Conservation (phyloP, 2,797 vertebrate genomes). For the Sphenopsis melanotis region DNA sequence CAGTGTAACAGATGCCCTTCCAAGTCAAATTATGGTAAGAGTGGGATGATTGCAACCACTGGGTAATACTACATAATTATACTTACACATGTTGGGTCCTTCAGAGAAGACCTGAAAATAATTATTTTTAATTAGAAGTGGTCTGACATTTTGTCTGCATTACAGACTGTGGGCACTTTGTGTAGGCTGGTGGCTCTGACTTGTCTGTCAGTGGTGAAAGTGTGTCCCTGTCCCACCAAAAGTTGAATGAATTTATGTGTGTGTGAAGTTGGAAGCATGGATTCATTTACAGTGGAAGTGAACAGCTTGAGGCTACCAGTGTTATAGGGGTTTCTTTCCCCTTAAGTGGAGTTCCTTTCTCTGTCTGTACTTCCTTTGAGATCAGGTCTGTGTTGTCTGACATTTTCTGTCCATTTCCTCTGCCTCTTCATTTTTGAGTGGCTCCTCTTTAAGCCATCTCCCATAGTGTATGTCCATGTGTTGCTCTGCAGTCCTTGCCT, state of each 20-base stretch:
- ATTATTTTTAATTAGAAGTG: slow-evolving; percentile 18
- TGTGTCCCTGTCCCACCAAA: not conserved
- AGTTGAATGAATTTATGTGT: not conserved
- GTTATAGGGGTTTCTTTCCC: fast-evolving
- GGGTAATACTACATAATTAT: not conserved
- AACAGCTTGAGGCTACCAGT: not conserved
- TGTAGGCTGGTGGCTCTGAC: not conserved
- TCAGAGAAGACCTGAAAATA: not conserved
- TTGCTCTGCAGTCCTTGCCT: not conserved
- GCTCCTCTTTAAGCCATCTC: not conserved
- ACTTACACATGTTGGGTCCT: not conserved
- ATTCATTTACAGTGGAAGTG: not conserved
- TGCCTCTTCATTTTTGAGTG: not conserved
- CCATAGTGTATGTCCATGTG: not conserved
- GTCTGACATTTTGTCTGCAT: not conserved
- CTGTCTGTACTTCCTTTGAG: not conserved
- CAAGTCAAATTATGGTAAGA: not conserved
- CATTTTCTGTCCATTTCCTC: not conserved
- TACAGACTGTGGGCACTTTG: not conserved
- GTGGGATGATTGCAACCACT: not conserved
- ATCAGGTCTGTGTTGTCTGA: not conserved
- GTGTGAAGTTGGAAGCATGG: not conserved
- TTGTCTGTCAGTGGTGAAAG: not conserved
- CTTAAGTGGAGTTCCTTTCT: not conserved
- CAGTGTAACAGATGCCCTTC: not conserved